Percentiles rank a stretch among this genome's conserved stretches.
Evolutionary conservation across 2,113 vertebrate species (phyloP).

Genomic region (Vidua macroura): DNA sequence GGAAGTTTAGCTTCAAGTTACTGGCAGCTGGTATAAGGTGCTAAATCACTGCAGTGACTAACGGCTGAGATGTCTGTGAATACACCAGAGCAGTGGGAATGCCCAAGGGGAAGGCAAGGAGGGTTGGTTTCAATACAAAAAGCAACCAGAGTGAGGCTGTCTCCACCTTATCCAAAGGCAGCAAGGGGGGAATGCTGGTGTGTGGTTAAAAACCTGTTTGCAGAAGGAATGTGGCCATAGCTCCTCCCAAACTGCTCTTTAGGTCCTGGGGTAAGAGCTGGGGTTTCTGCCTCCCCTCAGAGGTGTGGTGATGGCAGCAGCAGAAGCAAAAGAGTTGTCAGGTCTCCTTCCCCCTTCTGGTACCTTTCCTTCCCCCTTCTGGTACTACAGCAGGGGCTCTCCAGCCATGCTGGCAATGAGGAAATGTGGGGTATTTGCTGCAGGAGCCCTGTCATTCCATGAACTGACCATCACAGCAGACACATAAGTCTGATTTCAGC

Average conservation of each 20-base stretch:
- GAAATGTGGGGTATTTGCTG: neutral
- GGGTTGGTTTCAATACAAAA: neutral
- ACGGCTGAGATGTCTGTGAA: fast-evolving
- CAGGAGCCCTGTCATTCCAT: neutral
- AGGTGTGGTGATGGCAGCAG: neutral
- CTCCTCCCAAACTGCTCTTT: neutral
- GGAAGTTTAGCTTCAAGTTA: neutral
- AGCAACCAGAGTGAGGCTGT: neutral
- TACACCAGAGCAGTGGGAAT: neutral
- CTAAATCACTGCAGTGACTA: too few species aligned
- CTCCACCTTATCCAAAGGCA: too few species aligned
- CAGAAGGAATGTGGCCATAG: neutral
- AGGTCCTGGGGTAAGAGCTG: neutral
- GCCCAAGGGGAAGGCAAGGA: neutral
- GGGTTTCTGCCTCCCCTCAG: neutral
- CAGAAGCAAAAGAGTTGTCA: neutral
- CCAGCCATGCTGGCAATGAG: fast-evolving
- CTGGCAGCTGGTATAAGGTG: neutral
- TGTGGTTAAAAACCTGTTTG: neutral
- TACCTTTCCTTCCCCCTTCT: neutral
- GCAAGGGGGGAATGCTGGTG: fast-evolving
- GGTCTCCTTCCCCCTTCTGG: neutral
- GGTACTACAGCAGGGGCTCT: neutral
- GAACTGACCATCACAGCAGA: neutral
- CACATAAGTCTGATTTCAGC: neutral